A percentile compares a stretch with the other conserved stretches of the same genome.
Conservation (phyloP, 1,140 invertebrate genomes). For the Papilio machaon region DNA sequence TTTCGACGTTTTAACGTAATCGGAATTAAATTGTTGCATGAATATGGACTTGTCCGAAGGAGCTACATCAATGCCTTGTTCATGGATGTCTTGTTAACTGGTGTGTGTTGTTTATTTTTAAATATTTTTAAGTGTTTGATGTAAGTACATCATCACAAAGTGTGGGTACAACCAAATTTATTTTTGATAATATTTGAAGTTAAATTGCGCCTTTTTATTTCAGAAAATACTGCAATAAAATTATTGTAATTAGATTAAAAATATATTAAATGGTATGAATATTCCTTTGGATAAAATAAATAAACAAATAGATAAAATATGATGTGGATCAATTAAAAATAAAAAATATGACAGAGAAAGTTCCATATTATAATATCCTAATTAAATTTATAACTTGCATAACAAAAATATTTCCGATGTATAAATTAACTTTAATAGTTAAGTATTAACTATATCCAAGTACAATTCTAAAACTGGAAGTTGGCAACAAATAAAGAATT, state of each 20-base stretch:
- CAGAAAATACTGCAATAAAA: neutral
- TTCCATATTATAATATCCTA: no score
- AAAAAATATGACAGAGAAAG: no score
- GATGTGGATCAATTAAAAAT: no score
- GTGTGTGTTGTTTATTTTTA: conserved; percentile 61
- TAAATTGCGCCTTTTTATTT: neutral
- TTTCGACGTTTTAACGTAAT: conserved; percentile 50
- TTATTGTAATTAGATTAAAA: neutral
- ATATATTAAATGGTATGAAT: conserved; percentile 1
- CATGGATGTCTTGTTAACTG: conserved; percentile 81
- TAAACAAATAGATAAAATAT: no score
- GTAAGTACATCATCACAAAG: neutral
- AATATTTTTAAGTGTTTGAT: neutral
- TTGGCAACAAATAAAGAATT: conserved; percentile 60
- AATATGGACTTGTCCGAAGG: conserved; percentile 78
- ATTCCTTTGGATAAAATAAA: no score
- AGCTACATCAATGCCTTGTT: conserved; percentile 79
- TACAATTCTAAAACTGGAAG: conserved; percentile 64
- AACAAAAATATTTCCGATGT: no score
- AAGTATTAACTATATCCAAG: conserved; percentile 42
- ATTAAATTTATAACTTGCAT: no score
- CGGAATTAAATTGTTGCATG: conserved; percentile 66
- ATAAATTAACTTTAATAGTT: no score
- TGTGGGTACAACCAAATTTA: conserved; percentile 23
- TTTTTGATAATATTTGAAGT: neutral